Conservation (phyloP, 2,797 vertebrate species). For the Geotrypetes seraphini region DNA sequence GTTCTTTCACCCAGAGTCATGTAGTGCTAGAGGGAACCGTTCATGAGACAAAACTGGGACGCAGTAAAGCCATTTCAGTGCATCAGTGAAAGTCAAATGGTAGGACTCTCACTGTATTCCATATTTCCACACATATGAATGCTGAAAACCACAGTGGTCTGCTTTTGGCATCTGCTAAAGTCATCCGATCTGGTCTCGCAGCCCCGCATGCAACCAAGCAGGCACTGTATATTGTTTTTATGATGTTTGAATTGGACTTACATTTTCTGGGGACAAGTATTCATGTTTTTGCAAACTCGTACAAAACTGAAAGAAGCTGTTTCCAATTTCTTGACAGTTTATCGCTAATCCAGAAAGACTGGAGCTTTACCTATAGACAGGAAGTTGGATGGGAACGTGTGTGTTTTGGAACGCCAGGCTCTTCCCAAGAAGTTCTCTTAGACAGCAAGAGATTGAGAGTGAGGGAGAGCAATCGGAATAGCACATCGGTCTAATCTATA, state of each 20-base stretch:
- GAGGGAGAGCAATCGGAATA: constrained; percentile 34
- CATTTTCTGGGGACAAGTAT: constrained; percentile 51
- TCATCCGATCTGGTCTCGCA: constrained; percentile 53
- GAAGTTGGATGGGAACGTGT: constrained; percentile 50
- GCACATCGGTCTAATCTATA: constrained; percentile 39
- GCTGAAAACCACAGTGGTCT: constrained; percentile 44
- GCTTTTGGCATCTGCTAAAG: constrained; percentile 48
- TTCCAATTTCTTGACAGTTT: constrained; percentile 59
- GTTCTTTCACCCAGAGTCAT: too few relatives aligned
- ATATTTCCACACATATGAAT: constrained; percentile 31
- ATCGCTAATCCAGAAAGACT: constrained; percentile 61
- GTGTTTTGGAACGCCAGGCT: constrained; percentile 42
- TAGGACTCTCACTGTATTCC: constrained; percentile 5
- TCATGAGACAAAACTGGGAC: too few relatives aligned
- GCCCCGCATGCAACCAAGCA: constrained; percentile 44
- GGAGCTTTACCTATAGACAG: constrained; percentile 54
- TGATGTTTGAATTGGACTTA: constrained; percentile 62
- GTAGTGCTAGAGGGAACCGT: too few relatives aligned
- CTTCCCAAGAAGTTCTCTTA: constrained; percentile 50
- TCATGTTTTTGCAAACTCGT: constrained; percentile 56
- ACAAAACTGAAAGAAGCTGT: constrained; percentile 51
- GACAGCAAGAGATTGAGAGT: too few relatives aligned
- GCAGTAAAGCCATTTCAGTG: too few relatives aligned
- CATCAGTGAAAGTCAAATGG: constrained; percentile 21
- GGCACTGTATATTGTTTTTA: constrained; percentile 64